Base-by-base conservation (phyloP, 1,140 invertebrate genomes). In the Trissolcus basalis region DNA sequence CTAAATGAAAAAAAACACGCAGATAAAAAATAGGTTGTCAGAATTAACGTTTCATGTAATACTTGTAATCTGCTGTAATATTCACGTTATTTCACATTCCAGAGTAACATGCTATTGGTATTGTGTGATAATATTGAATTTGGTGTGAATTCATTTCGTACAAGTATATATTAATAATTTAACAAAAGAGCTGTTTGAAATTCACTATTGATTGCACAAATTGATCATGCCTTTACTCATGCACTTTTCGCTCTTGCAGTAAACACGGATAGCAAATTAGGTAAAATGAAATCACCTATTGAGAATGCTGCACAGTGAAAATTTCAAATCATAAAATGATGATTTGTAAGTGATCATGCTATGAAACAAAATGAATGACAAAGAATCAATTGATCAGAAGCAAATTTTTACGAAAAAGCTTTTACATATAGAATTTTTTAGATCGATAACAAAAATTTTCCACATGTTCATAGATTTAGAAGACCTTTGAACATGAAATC, bases 271-370 rank as follows among this genome's bases (percentile, higher is more conserved):
- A 86, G 84, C 49, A 79, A 80, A 83, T 85, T 87, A 87, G 86
- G 86, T 86, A 87, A 87, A 83, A 80, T 82, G 82, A 82, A 81
- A 67, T 81, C 59, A 56, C 55, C 83, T 84, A 83, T 84, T 83
- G 81, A 83, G 81, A 85, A 85, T 87, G 79, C 80, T 82, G 79
- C 81, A 63, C 80, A 80, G 77, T 85, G 80, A 86, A 86, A 50
- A 82, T 82, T 83, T 39, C 9, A 9, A 39, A 39, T 39, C 36
- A 27, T 39, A 39, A 82, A 82, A 58, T 67, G 79, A 51, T 84
- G 55, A 77, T 85, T 85, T 86, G 82, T 85, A 83, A 85, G 82
- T 86, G 82, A 86, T 86, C 85, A 86, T 85, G 83, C 82, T 85
- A 82, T 83, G 73, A 77, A 50, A 27, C 16, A 39, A 65, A 67